These are phyloP conservation scores for Patella depressa DNA, from an alignment of 2,888 invertebrate species.

Conservation along the genomic window DNA sequence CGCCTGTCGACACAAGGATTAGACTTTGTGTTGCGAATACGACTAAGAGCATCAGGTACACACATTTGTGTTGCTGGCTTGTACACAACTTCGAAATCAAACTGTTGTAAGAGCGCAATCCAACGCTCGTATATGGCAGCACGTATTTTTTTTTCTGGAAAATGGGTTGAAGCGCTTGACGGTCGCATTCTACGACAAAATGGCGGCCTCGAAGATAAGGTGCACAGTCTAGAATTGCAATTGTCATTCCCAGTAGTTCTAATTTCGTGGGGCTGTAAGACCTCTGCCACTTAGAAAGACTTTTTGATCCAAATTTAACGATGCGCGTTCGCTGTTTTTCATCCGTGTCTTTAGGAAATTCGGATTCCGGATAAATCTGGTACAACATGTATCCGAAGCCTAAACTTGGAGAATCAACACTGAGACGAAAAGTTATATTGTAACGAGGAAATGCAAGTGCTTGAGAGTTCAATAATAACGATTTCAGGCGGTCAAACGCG, in stretches of 20 bases:
- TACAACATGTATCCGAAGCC: too few species aligned
- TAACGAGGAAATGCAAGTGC: constrained; percentile 26
- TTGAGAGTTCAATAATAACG: constrained; percentile 13
- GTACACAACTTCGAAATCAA: constrained; percentile 9
- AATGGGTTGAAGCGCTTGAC: constrained; percentile 18
- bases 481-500: constrained; percentile 12
- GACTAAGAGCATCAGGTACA: background rate
- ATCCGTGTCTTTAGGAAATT: too few species aligned
- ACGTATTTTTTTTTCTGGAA: constrained; percentile 22
- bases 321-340: too few species aligned
- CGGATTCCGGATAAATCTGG: too few species aligned
- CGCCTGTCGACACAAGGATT: background rate
- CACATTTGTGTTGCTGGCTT: constrained; percentile 4
- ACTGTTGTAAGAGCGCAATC: background rate
- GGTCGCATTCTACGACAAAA: constrained; percentile 23
- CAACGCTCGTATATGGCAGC: constrained; percentile 22
- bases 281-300: too few species aligned
- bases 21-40: background rate
- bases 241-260: constrained; percentile 18
- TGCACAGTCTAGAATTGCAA: constrained; percentile 21
- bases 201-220: constrained; percentile 22
- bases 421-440: constrained; percentile 23
- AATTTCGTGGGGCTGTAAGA: constrained; percentile 24
- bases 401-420: too few species aligned
- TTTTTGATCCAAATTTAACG: too few species aligned